A percentile compares a stretch with the other conserved stretches of the same genome.
Evolutionary conservation across 2,888 invertebrate genomes (phyloP).

Genomic region (Ashinkailepas kermadecensis): DNA sequence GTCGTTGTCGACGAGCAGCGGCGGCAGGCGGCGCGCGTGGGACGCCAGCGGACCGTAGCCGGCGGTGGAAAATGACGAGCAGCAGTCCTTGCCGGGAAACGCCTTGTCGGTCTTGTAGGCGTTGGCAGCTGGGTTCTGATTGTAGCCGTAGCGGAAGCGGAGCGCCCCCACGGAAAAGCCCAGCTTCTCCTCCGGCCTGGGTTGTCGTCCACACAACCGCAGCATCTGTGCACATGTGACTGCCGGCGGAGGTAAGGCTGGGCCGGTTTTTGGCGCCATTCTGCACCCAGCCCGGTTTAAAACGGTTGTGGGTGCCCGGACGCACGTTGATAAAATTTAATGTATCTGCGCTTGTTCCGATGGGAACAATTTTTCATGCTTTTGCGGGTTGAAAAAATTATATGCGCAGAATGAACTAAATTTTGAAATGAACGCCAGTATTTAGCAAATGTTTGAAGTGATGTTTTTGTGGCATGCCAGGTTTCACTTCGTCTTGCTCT

Average conservation of each 20-base stretch:
- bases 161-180: not conserved
- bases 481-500: no score
- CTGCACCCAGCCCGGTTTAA: no score
- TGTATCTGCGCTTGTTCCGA: no score
- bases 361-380: no score
- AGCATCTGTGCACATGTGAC: not conserved
- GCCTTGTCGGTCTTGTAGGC: not conserved
- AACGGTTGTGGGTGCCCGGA: no score
- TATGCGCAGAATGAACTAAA: no score
- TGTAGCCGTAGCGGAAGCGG: not conserved
- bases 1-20: not conserved
- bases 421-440: no score
- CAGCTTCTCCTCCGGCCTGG: not conserved
- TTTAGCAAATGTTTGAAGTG: no score
- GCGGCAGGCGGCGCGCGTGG: not conserved
- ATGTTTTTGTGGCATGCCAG: no score
- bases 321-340: no score
- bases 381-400: no score
- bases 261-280: not conserved
- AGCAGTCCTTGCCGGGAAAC: not conserved
- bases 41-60: conserved; percentile 1
- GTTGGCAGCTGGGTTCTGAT: not conserved
- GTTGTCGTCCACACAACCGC: not conserved
- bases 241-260: not conserved
- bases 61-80: not conserved